Base-by-base conservation (phyloP, 2,113 vertebrate species). In the Puma concolor region DNA sequence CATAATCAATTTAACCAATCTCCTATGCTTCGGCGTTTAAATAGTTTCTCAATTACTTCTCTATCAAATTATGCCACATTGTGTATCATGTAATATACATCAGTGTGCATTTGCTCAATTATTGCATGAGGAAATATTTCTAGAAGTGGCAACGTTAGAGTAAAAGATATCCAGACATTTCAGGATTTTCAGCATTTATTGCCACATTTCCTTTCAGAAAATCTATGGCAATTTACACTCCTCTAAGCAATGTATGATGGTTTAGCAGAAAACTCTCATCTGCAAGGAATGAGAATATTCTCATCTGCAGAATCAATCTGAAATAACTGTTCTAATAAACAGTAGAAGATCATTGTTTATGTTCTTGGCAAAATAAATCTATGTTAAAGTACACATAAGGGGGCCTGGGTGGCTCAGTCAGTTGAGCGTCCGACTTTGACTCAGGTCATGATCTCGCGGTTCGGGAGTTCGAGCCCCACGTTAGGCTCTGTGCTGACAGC, bases 121-220 rank as follows among this genome's bases (percentile, higher is more conserved):
- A 95, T 63, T 84, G 91, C 33, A 95, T 52, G 13, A 93, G 33
- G 48, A 98, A 81, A 81, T 86, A 92, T 72, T 95, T 91, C 86
- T 96, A 88, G 64, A 95, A 41, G 44, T 52, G 5, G 2, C 88
- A 82, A 0, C 74, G 5, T 80, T 72, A 95, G 4, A 31, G 92
- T 23, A 76, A 94, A 80, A 89, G 44, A 92, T 29, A 95, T 8
- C 29, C 54, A 87, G 94, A 95, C 66, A 72, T 57, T 71, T 87
- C 67, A 86, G n/a, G 33, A 85, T 67, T 94, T 81, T 80, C 29
- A 54, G 74, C 52, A 84, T 5, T 38, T 41, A 83, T 1, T 89
- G 33, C 7, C 76, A 90, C 90, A 89, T 41, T 93, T 88, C 84
- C 52, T 93, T 96, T 76, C 67, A 96, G 82, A 86, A 93, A 88